Evolutionary conservation across 1,140 invertebrate genomes (phyloP).

Genomic region (Spodoptera litura): DNA sequence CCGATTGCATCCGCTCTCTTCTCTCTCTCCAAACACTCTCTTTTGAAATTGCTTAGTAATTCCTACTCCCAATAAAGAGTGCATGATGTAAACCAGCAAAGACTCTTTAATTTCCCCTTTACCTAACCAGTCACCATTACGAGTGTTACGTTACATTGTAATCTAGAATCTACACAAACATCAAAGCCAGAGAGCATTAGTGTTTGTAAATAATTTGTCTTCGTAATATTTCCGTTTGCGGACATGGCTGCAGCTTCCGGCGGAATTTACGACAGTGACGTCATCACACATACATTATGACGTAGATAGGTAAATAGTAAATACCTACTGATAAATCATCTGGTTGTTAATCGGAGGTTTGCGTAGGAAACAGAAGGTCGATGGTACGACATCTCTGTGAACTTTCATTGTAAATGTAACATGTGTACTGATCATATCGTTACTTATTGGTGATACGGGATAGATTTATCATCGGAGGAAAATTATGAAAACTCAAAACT

Average conservation of each 20-base stretch:
- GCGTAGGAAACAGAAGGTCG: constrained; percentile 1
- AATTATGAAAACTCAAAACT: no score
- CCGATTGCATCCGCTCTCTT: no score
- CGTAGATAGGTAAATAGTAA: neutral
- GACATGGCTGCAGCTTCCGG: constrained; percentile 17
- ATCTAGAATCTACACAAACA: neutral
- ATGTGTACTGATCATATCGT: no score
- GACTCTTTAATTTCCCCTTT: neutral
- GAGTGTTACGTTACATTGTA: neutral
- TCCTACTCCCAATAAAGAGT: no score
- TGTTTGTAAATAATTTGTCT: constrained; percentile 39
- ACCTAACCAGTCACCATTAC: no score
- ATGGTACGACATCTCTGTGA: no score
- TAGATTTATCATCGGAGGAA: no score
- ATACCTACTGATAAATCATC: constrained; percentile 23
- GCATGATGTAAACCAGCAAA: neutral
- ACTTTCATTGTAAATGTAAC: no score
- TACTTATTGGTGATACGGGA: no score
- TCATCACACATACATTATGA: constrained; percentile 2
- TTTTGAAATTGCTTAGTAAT: no score
- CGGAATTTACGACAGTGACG: constrained; percentile 11
- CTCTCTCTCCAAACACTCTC: no score
- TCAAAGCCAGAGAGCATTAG: neutral
- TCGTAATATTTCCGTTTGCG: constrained; percentile 11
- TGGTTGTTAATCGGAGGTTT: neutral